A percentile compares a stretch with the other conserved stretches of the same genome.
Conservation (phyloP, 2,797 vertebrate genomes). For the Taeniopygia guttata region DNA sequence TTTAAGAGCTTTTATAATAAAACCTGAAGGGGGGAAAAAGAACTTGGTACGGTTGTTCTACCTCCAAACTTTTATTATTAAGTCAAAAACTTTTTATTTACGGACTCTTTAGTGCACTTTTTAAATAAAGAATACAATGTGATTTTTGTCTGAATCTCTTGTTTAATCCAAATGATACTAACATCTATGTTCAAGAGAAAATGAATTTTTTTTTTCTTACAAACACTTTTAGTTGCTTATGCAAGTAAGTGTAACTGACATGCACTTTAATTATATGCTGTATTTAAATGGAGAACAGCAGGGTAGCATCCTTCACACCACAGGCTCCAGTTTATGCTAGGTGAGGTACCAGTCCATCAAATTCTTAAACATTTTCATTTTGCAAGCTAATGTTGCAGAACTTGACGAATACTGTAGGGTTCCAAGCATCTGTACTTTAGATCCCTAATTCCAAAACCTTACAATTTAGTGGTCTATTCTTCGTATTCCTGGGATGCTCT, state of each 20-base stretch:
- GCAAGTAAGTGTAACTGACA: background rate
- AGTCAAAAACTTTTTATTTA: slow-evolving; percentile 66
- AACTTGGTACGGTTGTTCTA: slow-evolving; percentile 37
- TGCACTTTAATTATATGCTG: background rate
- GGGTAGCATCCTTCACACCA: background rate
- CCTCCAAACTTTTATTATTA: slow-evolving; percentile 55
- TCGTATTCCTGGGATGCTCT: background rate
- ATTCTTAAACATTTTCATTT: background rate
- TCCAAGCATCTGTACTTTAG: background rate
- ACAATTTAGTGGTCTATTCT: background rate
- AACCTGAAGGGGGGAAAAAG: background rate
- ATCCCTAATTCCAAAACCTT: background rate
- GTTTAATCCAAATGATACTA: background rate
- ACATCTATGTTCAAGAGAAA: background rate
- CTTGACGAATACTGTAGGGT: background rate
- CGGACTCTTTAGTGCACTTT: slow-evolving; percentile 62
- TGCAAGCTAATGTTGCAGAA: background rate
- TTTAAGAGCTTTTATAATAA: slow-evolving; percentile 9
- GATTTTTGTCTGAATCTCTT: background rate
- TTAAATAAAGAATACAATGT: slow-evolving; percentile 53
- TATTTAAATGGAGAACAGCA: background rate
- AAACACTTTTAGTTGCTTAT: background rate
- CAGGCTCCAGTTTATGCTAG: background rate
- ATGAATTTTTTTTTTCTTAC: background rate
- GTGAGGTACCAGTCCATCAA: background rate